Evolutionary conservation across 2,797 vertebrate species (phyloP).

Genomic region (Syndactyla subalaris): DNA sequence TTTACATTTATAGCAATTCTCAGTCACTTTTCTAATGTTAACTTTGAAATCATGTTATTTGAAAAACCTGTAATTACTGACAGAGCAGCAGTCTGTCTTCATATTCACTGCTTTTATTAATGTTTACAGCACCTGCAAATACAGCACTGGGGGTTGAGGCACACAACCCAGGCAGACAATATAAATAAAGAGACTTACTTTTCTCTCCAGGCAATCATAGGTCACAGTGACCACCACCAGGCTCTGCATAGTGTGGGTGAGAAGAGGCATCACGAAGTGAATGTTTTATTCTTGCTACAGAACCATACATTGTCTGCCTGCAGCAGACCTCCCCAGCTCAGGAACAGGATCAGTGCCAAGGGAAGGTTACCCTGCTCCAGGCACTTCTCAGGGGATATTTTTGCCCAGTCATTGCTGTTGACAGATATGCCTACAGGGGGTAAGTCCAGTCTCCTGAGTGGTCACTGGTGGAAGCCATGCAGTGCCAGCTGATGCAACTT

Average conservation of each 20-base stretch:
- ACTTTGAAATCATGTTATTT: slow-evolving; percentile 36
- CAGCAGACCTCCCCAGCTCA: neutral
- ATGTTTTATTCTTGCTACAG: neutral
- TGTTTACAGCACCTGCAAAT: slow-evolving; percentile 1
- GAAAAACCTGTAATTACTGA: slow-evolving; percentile 43
- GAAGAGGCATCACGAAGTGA: neutral
- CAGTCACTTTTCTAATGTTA: slow-evolving; percentile 37
- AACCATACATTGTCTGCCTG: neutral
- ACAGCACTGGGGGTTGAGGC: neutral
- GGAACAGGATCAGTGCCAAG: neutral
- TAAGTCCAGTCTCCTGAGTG: neutral
- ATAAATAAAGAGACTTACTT: neutral
- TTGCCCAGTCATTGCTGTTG: neutral
- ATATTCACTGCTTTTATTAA: neutral
- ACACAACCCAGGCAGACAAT: neutral
- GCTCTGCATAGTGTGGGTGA: rapidly evolving
- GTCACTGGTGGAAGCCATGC: rapidly evolving
- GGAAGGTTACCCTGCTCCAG: neutral
- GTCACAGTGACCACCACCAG: neutral
- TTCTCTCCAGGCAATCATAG: neutral
- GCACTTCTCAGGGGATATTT: neutral
- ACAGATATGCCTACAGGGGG: neutral
- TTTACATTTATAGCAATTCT: slow-evolving; percentile 52
- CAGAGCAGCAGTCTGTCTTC: slow-evolving; percentile 3
- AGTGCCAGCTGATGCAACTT: neutral